Percentiles rank a stretch among this genome's conserved stretches.
Conservation (phyloP, 2,113 vertebrate species). For the Hirundichthys speculiger region DNA sequence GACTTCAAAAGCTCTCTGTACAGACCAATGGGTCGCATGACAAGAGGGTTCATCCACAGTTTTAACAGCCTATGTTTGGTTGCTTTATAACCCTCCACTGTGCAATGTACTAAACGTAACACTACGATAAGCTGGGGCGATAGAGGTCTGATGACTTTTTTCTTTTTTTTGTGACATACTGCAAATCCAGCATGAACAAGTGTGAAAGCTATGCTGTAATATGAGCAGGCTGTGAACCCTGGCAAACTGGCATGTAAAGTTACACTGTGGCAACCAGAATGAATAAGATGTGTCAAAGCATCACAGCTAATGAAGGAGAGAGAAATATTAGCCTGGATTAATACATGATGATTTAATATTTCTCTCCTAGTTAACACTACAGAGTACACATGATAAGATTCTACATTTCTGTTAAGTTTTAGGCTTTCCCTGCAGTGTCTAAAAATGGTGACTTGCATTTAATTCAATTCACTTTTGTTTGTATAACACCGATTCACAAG, state of each 20-base stretch:
- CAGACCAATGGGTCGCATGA: too few species aligned
- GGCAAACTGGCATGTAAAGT: slow-evolving; percentile 14
- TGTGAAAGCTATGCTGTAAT: slow-evolving; percentile 32
- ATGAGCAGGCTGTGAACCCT: slow-evolving; percentile 19
- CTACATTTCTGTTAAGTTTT: too few species aligned
- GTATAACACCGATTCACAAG: too few species aligned
- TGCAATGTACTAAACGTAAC: slow-evolving; percentile 11
- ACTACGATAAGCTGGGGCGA: slow-evolving; percentile 1
- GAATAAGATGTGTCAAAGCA: slow-evolving; percentile 22
- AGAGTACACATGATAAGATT: too few species aligned
- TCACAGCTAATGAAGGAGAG: slow-evolving; percentile 14
- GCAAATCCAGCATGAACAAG: slow-evolving; percentile 28
- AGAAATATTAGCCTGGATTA: slow-evolving; percentile 19
- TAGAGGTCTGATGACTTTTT: slow-evolving; percentile 8
- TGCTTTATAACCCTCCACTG: not conserved
- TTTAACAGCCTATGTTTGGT: too few species aligned
- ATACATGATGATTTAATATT: slow-evolving; percentile 13
- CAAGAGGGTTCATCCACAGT: too few species aligned
- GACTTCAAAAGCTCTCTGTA: too few species aligned
- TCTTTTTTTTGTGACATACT: slow-evolving; percentile 22
- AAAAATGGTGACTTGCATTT: too few species aligned
- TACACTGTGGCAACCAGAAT: slow-evolving; percentile 21
- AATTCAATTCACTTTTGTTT: too few species aligned
- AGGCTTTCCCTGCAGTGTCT: too few species aligned
- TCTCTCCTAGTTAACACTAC: not conserved